A percentile compares a stretch with the other conserved stretches of the same genome.
Evolutionary conservation across 2,113 vertebrate genomes (phyloP).

Genomic region (Salminus brasiliensis): DNA sequence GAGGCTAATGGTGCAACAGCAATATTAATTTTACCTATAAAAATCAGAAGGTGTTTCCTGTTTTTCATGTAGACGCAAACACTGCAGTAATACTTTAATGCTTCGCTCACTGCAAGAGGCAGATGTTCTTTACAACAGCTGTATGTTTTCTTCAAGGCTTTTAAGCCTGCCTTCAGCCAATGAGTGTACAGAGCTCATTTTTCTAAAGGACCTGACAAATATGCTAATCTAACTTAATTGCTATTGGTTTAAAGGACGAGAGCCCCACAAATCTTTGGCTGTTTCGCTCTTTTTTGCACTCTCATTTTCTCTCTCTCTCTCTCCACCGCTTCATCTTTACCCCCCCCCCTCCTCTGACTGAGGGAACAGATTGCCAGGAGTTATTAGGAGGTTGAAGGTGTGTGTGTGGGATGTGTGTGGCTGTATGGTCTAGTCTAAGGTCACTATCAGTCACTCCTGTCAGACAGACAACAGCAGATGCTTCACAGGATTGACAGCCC

Average conservation of each 20-base stretch:
- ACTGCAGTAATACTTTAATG: background rate
- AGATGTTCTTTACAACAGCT: background rate
- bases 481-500: conserved; percentile 6
- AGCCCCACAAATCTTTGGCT: background rate
- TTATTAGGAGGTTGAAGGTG: conserved; percentile 4
- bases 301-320: background rate
- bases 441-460: conserved; percentile 15
- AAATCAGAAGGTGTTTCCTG: too few relatives aligned
- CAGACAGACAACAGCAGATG: conserved; percentile 29
- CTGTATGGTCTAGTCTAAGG: background rate
- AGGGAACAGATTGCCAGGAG: background rate
- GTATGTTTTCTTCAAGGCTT: background rate
- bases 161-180: background rate
- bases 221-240: background rate
- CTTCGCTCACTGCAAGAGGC: background rate
- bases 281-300: too few relatives aligned
- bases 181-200: background rate
- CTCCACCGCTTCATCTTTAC: background rate
- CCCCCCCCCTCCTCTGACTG: background rate
- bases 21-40: too few relatives aligned
- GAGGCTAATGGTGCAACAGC: too few relatives aligned
- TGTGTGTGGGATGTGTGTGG: background rate
- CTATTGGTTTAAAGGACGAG: background rate
- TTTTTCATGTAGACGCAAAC: too few relatives aligned
- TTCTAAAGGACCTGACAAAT: background rate